Base-by-base conservation (phyloP, 1,140 invertebrate genomes). In the Drosophila carrolli region DNA sequence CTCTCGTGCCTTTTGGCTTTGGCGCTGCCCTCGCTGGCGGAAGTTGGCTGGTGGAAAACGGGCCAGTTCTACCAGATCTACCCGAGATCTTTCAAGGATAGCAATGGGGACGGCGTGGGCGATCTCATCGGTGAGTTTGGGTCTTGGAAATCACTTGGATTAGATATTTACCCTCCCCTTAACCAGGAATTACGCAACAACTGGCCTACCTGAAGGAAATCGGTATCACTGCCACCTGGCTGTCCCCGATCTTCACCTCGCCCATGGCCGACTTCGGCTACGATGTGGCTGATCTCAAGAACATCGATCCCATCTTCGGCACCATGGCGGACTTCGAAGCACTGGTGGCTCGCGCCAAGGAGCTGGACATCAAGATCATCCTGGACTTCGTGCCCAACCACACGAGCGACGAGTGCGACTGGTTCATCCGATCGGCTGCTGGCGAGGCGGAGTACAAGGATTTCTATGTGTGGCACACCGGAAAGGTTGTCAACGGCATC, bases 321-420 rank as follows among this genome's bases (percentile, higher is more conserved):
- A 95, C 94, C 0, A 93, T 97, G 92, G 93, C 94, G 16, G 95
- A 97, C 81, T 96, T 98, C 68, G 94, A 96, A 35, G 83, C 92
- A 0, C 90, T 98, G 29, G 66, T 96, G 1, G 91, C 91, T 13
- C 93, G 93, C 62, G 95, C 95, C 7, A 94, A 95, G 47, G 63
- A 83, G 29, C 44, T 92, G 67, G 86, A 81, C 46, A 93, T 98
- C 16, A 96, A 96, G 92, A 91, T 98, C 11, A 94, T 98, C 43
- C 88, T 98, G 91, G 97, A 98, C 90, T 95, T 98, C 81, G 95
- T 98, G 16, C 97, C 97, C 4, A 98, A 98, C 92, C 96, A 98
- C 86, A 94, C 95, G 8, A 96, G 95, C 76, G 95, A 96, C 75
- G 93, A 95, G 78, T 95, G 96, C 85, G 93, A 94, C 27, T 97